Conservation (phyloP, 2,888 invertebrate genomes). For the Dasypolia templi region DNA sequence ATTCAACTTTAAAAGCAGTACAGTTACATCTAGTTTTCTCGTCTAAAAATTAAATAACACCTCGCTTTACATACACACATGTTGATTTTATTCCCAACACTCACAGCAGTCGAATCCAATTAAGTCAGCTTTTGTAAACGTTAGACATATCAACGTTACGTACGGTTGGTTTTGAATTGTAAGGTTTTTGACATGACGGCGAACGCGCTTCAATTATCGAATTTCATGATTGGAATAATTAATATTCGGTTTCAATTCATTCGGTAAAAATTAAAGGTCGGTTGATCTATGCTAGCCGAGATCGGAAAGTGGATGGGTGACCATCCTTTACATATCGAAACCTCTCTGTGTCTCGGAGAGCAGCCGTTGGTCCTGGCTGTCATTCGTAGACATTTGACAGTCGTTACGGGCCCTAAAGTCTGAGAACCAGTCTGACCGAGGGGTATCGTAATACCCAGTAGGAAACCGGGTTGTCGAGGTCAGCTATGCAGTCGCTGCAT, state of each 20-base stretch:
- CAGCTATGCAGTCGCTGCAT: background rate
- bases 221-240: conserved; percentile 64
- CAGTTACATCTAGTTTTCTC: conserved; percentile 37
- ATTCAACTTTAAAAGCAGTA: conserved; percentile 34
- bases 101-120: conserved; percentile 75
- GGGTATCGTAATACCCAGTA: background rate
- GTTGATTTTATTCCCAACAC: conserved; percentile 75
- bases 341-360: background rate
- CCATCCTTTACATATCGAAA: too few species aligned
- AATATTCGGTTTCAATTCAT: conserved; percentile 53
- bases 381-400: background rate
- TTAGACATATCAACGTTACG: conserved; percentile 69
- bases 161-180: conserved; percentile 68
- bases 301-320: background rate
- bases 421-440: background rate
- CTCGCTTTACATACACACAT: conserved; percentile 66
- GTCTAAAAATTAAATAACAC: conserved; percentile 48
- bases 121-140: conserved; percentile 76
- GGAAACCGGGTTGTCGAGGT: background rate
- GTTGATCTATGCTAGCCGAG: background rate
- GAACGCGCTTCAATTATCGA: conserved; percentile 66
- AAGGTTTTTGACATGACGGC: conserved; percentile 73
- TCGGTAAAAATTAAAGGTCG: too few species aligned
- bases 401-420: background rate
- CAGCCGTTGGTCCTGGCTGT: background rate